Evolutionary conservation across 2,113 vertebrate species (phyloP).

Genomic region (Eulemur macaco): DNA sequence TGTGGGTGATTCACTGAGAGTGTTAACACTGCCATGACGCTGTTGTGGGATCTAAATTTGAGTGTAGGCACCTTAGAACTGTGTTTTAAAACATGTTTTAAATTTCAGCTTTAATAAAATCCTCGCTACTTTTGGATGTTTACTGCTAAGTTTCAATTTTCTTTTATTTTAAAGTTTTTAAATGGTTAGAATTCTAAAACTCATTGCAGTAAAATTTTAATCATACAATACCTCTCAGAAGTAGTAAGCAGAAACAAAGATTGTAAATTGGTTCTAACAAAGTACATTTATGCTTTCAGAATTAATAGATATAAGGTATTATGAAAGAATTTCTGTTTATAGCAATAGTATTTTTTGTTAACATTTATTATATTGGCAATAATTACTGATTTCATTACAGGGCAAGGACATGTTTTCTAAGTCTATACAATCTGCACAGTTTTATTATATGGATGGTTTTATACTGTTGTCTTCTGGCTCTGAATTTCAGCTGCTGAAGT

Average conservation of each 20-base stretch:
- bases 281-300: fast-evolving
- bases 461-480: slow-evolving; percentile 89
- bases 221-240: fast-evolving
- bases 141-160: neutral
- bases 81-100: fast-evolving
- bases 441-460: slow-evolving; percentile 92
- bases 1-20: fast-evolving
- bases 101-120: neutral
- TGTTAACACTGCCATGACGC: fast-evolving
- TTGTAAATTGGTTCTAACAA: neutral
- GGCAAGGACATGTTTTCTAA: slow-evolving; percentile 83
- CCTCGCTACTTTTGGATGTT: neutral
- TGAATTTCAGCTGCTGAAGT: slow-evolving; percentile 86
- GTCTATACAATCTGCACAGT: slow-evolving; percentile 86
- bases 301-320: neutral
- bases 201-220: no score
- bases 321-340: fast-evolving
- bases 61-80: no score
- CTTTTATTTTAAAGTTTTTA: neutral
- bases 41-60: fast-evolving
- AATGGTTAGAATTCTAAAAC: neutral
- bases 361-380: neutral
- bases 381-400: slow-evolving; percentile 80
- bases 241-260: neutral
- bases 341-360: neutral